Percentiles rank a stretch among this genome's conserved stretches.
Evolutionary conservation across 2,888 invertebrate species (phyloP).

Genomic region (Griposia aprilina): DNA sequence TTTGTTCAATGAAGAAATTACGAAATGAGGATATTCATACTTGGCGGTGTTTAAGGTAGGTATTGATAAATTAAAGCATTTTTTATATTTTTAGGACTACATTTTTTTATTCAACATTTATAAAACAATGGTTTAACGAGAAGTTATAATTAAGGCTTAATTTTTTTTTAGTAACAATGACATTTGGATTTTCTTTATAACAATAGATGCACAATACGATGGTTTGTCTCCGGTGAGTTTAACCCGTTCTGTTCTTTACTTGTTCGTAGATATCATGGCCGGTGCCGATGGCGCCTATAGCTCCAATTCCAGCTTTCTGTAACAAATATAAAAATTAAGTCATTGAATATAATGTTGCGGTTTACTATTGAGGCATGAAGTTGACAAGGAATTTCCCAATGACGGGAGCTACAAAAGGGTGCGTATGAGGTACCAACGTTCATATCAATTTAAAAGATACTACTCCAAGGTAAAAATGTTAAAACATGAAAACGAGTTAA

Average conservation of each 20-base stretch:
- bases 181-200: conserved; percentile 11
- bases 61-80: conserved; percentile 9
- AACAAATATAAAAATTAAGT: conserved; percentile 44
- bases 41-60: background rate
- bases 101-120: conserved; percentile 23
- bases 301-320: conserved; percentile 70
- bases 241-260: conserved; percentile 59
- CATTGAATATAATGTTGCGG: background rate
- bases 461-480: background rate
- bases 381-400: background rate
- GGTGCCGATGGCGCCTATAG: conserved; percentile 65
- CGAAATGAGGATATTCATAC: background rate
- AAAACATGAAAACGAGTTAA: background rate
- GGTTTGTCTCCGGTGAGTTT: background rate
- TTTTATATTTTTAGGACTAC: background rate
- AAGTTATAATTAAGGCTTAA: too few species aligned
- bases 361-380: background rate
- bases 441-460: too few species aligned
- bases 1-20: background rate
- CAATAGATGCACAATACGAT: background rate
- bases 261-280: conserved; percentile 67
- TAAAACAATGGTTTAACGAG: too few species aligned
- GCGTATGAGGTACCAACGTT: too few species aligned
- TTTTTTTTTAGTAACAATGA: conserved; percentile 8
- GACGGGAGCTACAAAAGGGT: too few species aligned